Percentiles rank a stretch among this genome's conserved stretches.
Conservation (phyloP, 2,113 vertebrate species). For the Chaetops frenatus region DNA sequence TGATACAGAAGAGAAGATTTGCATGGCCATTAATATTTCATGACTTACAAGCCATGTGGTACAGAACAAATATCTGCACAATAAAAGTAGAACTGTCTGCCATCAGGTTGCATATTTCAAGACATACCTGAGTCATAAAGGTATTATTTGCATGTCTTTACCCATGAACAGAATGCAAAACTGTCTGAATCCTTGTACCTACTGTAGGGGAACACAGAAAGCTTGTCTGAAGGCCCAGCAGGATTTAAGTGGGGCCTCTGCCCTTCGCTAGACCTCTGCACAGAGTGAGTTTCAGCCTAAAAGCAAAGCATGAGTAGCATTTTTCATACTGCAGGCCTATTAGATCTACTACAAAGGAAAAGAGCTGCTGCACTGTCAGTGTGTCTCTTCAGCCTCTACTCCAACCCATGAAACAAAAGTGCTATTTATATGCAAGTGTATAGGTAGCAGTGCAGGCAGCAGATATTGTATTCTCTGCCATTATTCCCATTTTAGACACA, state of each 20-base stretch:
- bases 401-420: not conserved
- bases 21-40: slow-evolving; percentile 20
- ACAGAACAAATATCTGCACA: slow-evolving; percentile 17
- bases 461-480: not conserved
- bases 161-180: not conserved
- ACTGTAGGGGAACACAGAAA: not conserved
- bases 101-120: not conserved
- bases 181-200: not conserved
- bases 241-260: not conserved
- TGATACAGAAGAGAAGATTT: not conserved
- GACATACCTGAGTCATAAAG: not conserved
- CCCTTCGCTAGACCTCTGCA: not conserved
- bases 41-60: not conserved
- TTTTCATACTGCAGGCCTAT: not conserved
- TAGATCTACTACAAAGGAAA: not conserved
- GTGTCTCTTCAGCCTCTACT: not conserved
- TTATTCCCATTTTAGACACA: not conserved
- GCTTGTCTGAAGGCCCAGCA: not conserved
- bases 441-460: not conserved
- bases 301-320: not conserved
- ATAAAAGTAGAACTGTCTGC: not conserved
- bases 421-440: not conserved
- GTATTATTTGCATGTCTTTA: not conserved
- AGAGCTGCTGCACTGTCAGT: not conserved
- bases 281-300: not conserved